Conservation (phyloP, 2,113 vertebrate species). For the Turnix velox region DNA sequence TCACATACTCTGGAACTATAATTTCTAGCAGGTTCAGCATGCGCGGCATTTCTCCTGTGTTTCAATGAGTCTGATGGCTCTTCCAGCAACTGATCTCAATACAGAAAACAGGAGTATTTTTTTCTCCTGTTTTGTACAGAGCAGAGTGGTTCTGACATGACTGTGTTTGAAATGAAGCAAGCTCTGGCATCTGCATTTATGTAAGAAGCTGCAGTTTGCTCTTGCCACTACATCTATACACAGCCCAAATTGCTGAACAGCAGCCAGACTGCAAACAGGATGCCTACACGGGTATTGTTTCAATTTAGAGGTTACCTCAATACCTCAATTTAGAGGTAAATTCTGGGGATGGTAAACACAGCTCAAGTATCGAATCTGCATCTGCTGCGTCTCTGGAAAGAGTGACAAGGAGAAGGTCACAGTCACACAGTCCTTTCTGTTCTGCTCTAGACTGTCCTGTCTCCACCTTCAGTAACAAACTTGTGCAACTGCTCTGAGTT, state of each 20-base stretch:
- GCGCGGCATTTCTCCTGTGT: not conserved
- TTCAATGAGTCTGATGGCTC: not conserved
- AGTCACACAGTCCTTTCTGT: not conserved
- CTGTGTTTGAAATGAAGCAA: constrained; percentile 45
- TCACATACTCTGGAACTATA: not conserved
- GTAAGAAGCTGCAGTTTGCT: constrained; percentile 38
- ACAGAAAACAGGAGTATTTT: not conserved
- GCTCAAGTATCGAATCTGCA: not conserved
- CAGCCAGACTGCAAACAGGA: not conserved
- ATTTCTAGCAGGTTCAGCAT: not conserved
- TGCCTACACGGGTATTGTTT: not conserved
- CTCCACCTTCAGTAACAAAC: not conserved
- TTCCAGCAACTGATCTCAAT: constrained; percentile 5
- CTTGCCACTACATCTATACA: not conserved
- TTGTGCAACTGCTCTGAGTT: not conserved
- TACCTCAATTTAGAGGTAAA: not conserved
- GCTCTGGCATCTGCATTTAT: constrained; percentile 34
- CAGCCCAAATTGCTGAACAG: not conserved
- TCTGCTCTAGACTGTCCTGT: not conserved
- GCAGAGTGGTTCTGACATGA: constrained; percentile 27
- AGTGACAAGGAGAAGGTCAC: not conserved
- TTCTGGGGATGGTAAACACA: not conserved
- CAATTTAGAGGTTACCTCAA: not conserved
- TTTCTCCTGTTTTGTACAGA: constrained; percentile 24
- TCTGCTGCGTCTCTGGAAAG: not conserved